Conservation (phyloP, 2,888 invertebrate genomes). For the Nowickia ferox region DNA sequence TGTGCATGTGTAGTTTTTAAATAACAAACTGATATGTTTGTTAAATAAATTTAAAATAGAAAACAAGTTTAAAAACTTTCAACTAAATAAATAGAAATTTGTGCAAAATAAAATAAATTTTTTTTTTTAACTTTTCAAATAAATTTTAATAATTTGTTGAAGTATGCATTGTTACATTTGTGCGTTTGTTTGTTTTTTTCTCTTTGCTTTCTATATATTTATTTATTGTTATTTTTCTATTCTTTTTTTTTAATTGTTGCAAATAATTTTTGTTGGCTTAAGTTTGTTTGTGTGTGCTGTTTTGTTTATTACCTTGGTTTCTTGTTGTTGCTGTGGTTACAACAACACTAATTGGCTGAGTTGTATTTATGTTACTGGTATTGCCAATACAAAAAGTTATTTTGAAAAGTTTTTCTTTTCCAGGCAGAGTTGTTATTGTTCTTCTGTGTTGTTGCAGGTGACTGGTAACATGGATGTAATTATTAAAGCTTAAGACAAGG, state of each 20-base stretch:
- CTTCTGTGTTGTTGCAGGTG: neutral
- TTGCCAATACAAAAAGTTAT: conserved; percentile 50
- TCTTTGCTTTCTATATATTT: conserved; percentile 19
- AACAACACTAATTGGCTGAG: conserved; percentile 22
- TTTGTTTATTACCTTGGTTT: conserved; percentile 23
- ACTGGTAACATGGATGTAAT: too few species aligned
- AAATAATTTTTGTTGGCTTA: conserved; percentile 21
- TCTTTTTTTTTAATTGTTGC: conserved; percentile 28
- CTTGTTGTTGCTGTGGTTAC: conserved; percentile 47
- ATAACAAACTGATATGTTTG: conserved; percentile 40
- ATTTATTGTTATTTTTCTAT: neutral
- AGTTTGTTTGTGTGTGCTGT: conserved; percentile 1
- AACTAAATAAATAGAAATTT: neutral
- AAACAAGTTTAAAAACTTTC: conserved; percentile 11
- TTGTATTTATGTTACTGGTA: conserved; percentile 47
- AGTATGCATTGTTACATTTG: conserved; percentile 44
- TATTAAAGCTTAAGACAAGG: too few species aligned
- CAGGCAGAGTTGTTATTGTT: conserved; percentile 32
- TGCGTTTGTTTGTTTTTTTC: conserved; percentile 1
- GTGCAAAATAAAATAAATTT: conserved; percentile 22
- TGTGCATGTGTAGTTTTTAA: neutral
- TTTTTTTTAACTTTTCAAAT: conserved; percentile 54
- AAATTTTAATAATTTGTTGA: conserved; percentile 62
- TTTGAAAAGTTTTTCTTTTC: neutral
- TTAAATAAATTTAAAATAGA: conserved; percentile 16